A percentile compares a stretch with the other conserved stretches of the same genome.
Conservation (phyloP, 2,888 invertebrate genomes). For the Trachelus iudaicus region DNA sequence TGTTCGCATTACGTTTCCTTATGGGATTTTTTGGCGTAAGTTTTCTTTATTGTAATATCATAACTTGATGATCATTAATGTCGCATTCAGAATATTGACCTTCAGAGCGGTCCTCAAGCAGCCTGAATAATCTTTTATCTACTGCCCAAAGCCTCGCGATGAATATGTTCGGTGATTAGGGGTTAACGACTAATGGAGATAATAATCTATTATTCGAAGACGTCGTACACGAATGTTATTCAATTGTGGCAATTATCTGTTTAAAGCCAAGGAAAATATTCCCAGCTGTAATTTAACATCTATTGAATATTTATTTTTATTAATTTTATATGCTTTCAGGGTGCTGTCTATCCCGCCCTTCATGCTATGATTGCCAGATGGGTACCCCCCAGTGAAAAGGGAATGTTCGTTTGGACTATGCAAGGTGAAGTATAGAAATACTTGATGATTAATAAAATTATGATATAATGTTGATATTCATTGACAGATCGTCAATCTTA, state of each 20-base stretch:
- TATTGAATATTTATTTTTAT: background rate
- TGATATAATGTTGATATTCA: background rate
- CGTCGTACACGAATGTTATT: background rate
- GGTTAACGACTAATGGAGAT: background rate
- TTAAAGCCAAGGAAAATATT: background rate
- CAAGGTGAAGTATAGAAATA: conserved; percentile 44
- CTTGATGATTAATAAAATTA: background rate
- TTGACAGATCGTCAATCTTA: background rate
- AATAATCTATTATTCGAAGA: background rate
- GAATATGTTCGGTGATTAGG: background rate
- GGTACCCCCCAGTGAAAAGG: conserved; percentile 81
- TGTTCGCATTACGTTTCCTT: conserved; percentile 54
- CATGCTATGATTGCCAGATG: conserved; percentile 79
- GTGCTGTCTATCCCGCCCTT: conserved; percentile 75
- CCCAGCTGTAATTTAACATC: background rate
- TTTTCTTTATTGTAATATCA: conserved; percentile 15
- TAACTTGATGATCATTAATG: background rate
- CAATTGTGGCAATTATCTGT: background rate
- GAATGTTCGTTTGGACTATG: conserved; percentile 79
- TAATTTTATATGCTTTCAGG: conserved; percentile 58
- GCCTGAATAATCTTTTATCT: background rate
- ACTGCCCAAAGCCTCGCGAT: background rate
- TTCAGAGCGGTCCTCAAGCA: background rate
- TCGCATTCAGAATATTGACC: background rate
- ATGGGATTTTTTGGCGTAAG: conserved; percentile 64